Evolutionary conservation across 2,888 invertebrate genomes (phyloP), one percentile per base, ranked within the genome.

Genomic region (Nomada lathburiana): DNA sequence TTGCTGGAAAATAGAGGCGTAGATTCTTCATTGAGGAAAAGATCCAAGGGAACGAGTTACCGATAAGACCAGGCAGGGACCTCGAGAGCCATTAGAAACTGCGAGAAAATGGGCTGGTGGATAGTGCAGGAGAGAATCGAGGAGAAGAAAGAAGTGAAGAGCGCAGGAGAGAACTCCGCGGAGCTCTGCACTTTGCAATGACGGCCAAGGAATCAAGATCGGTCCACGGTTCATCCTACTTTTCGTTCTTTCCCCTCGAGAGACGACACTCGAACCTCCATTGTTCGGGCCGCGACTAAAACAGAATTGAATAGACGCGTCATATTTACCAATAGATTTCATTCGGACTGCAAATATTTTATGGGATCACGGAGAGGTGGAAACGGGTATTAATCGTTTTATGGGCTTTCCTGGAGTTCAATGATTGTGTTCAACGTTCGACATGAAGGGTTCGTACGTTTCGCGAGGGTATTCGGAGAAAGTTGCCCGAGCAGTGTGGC

Each of bases 211-310:
- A 83, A 82, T 83, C 82, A 71, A 79, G 79, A 72, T 65, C 70
- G 76, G 73, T 68, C 59, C 74, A 42, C 57, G 82, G 75, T 82
- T 82, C 77, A 82, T 79, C 83, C 82, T 76, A 79, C 82, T 76
- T 69, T 68, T 36, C 57, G 55, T 53, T 83, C 80, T 80, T 52
- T 67, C 69, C 74, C 65, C 64, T 55, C 64, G 68, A 76, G 82
- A 83, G 83, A 81, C 70, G 83, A 53, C 82, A 83, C 83, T 83
- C 82, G 70, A 83, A 62, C 69, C 59, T 52, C 80, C 82, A 82
- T 84, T 83, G 84, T 83, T 79, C 80, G 47, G 65, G 64, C 42
- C 64, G 16, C 76, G 52, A 57, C 84, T 84, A 83, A 77, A 84
- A 84, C 80, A 83, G 83, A 80, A 80, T 68, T 64, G 74, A 84